Conservation (phyloP, 2,888 invertebrate species). For the Chrysina gloriosa region DNA sequence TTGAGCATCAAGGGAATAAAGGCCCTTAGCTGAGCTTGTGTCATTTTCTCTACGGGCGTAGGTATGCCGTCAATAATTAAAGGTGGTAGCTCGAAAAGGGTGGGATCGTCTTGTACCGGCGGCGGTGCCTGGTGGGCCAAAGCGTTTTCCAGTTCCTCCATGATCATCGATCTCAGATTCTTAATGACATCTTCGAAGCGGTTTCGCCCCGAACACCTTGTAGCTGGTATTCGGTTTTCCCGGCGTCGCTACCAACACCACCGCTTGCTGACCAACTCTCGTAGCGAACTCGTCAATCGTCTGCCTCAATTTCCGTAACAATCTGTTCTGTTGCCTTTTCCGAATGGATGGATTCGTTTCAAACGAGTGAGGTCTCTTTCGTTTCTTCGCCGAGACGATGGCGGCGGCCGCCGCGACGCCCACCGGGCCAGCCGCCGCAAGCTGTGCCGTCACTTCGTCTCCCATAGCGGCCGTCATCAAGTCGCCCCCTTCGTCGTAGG, state of each 20-base stretch:
- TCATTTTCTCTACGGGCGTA: slow-evolving; percentile 99
- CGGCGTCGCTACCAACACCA: slow-evolving; percentile 95
- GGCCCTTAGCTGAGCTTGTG: slow-evolving; percentile 94
- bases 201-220: slow-evolving; percentile 97
- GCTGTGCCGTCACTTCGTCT: slow-evolving; percentile 95
- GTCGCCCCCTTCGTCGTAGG: slow-evolving; percentile 85
- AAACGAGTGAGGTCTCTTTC: slow-evolving; percentile 94
- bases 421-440: slow-evolving; percentile 95
- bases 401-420: slow-evolving; percentile 98
- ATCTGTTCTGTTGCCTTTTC: slow-evolving; percentile 93
- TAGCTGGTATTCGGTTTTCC: slow-evolving; percentile 96
- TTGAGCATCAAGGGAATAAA: slow-evolving; percentile 98
- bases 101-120: slow-evolving; percentile 88
- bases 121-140: slow-evolving; percentile 93
- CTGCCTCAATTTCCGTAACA: slow-evolving; percentile 89
- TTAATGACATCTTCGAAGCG: slow-evolving; percentile 95
- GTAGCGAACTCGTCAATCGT: slow-evolving; percentile 98
- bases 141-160: slow-evolving; percentile 94
- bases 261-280: slow-evolving; percentile 96
- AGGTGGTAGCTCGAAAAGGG: slow-evolving; percentile 94
- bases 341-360: slow-evolving; percentile 97
- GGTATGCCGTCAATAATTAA: slow-evolving; percentile 97
- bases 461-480: slow-evolving; percentile 86
- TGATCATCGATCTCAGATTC: slow-evolving; percentile 89
- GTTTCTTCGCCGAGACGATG: slow-evolving; percentile 94